phyloP scores from a whole-genome alignment of 2,797 vertebrate species.

The Eospalax fontanierii region DNA sequence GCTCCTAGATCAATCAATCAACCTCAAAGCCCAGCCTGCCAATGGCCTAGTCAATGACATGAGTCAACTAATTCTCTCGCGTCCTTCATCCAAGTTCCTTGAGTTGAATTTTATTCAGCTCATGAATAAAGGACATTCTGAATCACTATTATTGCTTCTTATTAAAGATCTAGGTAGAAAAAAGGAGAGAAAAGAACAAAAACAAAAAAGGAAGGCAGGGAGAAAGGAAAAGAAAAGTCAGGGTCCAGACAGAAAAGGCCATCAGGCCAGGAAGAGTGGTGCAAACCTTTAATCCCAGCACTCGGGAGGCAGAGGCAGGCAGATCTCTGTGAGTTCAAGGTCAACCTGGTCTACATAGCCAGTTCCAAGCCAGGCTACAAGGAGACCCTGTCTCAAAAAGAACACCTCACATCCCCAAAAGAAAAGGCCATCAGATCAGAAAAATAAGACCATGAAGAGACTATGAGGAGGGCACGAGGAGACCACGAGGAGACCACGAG shows the following conservation, averaged over 20 bases:
- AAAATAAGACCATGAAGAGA: background rate
- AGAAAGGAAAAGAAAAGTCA: background rate
- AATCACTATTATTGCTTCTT: background rate
- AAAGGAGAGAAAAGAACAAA: background rate
- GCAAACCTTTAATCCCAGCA: too few species aligned
- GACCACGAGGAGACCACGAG: too few species aligned
- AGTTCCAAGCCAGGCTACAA: too few species aligned
- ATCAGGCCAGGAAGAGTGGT: too few species aligned
- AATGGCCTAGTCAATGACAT: background rate
- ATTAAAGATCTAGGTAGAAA: background rate
- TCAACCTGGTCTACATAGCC: too few species aligned
- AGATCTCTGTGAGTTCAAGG: too few species aligned
- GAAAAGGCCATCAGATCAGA: background rate
- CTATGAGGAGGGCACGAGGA: background rate
- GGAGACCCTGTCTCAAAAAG: too few species aligned
- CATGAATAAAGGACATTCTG: background rate
- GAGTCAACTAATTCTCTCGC: background rate
- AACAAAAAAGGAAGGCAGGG: background rate
- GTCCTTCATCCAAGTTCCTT: background rate
- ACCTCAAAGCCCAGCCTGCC: background rate
- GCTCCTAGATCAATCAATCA: background rate
- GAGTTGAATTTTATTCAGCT: background rate
- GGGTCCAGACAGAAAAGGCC: background rate
- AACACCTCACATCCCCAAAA: too few species aligned
- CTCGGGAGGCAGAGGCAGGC: too few species aligned